Evolutionary conservation across 2,113 vertebrate genomes (phyloP).

Genomic region (Arenaria interpres): DNA sequence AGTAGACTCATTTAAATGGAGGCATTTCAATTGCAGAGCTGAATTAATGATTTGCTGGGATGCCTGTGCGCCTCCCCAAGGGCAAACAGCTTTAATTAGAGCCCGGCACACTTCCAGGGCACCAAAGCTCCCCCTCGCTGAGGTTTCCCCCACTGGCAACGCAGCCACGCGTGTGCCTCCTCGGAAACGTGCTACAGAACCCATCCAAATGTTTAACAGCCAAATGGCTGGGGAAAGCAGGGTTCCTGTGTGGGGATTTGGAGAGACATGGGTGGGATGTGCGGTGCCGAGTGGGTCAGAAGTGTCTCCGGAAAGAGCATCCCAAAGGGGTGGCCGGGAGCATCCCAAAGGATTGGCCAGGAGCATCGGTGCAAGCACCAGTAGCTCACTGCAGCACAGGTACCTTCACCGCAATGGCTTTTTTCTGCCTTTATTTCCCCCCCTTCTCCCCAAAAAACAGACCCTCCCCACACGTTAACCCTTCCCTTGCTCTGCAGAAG

Average conservation of each 20-base stretch:
- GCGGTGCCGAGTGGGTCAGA: background rate
- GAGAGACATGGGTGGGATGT: background rate
- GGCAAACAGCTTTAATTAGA: conserved; percentile 18
- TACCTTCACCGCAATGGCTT: background rate
- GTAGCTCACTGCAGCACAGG: background rate
- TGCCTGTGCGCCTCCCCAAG: conserved; percentile 12
- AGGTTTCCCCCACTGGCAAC: background rate
- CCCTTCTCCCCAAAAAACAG: background rate
- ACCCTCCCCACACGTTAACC: background rate
- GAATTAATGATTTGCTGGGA: conserved; percentile 4
- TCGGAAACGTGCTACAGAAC: background rate
- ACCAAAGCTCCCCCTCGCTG: background rate
- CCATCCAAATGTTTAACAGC: background rate
- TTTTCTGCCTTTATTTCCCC: background rate
- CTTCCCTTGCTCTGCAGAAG: background rate
- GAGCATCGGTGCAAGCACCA: background rate
- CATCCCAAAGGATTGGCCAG: background rate
- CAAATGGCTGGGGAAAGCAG: background rate
- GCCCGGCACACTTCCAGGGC: background rate
- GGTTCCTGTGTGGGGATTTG: background rate
- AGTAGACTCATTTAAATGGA: conserved; percentile 36
- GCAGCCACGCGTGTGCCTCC: background rate
- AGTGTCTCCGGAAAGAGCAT: background rate
- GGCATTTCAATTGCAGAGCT: conserved; percentile 5
- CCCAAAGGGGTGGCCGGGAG: background rate